These are phyloP conservation scores for Lontra canadensis DNA, from an alignment of 2,113 vertebrate genomes.

Conservation along the genomic window DNA sequence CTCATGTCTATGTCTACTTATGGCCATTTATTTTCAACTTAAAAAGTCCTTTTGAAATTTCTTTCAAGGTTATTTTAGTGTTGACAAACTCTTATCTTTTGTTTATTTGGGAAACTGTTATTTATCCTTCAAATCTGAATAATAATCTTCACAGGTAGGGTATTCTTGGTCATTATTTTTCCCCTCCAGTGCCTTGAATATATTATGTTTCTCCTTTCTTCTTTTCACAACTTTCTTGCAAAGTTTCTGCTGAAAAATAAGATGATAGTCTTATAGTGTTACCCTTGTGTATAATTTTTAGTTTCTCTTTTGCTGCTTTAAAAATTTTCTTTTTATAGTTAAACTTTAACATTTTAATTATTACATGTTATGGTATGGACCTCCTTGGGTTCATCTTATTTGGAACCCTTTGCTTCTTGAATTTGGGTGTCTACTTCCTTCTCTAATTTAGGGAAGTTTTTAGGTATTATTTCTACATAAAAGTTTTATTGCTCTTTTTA, in stretches of 20 bases:
- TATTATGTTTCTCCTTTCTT: neutral
- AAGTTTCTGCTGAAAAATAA: neutral
- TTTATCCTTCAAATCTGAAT: neutral
- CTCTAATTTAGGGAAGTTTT: too few relatives aligned
- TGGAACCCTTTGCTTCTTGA: too few relatives aligned
- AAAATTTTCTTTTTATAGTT: too few relatives aligned
- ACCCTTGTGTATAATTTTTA: neutral
- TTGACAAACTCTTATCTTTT: neutral
- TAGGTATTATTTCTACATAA: too few relatives aligned
- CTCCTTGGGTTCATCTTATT: too few relatives aligned
- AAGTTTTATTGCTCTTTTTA: too few relatives aligned
- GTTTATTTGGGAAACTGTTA: neutral
- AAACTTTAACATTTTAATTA: too few relatives aligned
- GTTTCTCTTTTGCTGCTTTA: neutral
- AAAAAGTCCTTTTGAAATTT: neutral
- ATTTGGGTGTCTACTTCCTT: too few relatives aligned
- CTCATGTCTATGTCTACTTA: too few relatives aligned
- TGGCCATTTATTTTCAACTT: too few relatives aligned
- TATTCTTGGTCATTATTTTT: neutral
- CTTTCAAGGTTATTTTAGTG: neutral
- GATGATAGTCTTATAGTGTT: too few relatives aligned
- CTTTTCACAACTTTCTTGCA: neutral
- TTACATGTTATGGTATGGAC: too few relatives aligned
- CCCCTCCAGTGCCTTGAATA: neutral
- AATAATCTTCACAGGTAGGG: neutral